Base-by-base conservation (phyloP, 2,797 vertebrate species). In the Coregonus suidteri region DNA sequence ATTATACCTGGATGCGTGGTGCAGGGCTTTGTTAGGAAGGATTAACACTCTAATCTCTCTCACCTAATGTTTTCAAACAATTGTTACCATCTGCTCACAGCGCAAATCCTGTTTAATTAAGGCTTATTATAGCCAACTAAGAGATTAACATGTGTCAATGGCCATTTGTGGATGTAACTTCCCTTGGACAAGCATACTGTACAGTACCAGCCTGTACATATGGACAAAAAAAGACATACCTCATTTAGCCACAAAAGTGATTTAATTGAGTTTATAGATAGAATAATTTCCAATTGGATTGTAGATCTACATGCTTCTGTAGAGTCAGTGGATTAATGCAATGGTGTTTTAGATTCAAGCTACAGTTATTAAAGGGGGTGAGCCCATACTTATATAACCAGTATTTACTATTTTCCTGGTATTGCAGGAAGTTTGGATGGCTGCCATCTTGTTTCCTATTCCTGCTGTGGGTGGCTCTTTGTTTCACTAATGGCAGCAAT, bases 1-100 rank as follows among this genome's bases (percentile, higher is more conserved):
- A 71, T 59, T 20, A 56, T 62, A 74, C 81, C 76, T 84, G 85
- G 87, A 85, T 84, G 74, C 79, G 75, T 73, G 74, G 56, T 75
- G 74, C 67, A 82, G 84, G 76, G 68, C 75, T 52, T 83, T 47
- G 41, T 47, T 47, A 47, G 9, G 41, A 47, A 47, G 9, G 41
- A 47, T 47, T 47, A 47, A 11, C 41, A 13, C 41, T 47, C 41
- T 91, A 88, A 91, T 91, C 85, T 86, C 76, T 82, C 76, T 78
- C 80, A 85, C 78, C 85, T 85, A 79, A 83, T 81, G 75, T 87
- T 91, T 91, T 87, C 90, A 90, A 89, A 81, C 83, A 66, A 84
- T 87, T 89, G 83, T 91, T 86, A 64, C 82, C 82, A 85, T 88
- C 85, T 86, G 85, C 82, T 87, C 78, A 52, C 81, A 69, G 74